Conservation (phyloP, 2,888 invertebrate genomes). For the Amphimallon solstitiale region DNA sequence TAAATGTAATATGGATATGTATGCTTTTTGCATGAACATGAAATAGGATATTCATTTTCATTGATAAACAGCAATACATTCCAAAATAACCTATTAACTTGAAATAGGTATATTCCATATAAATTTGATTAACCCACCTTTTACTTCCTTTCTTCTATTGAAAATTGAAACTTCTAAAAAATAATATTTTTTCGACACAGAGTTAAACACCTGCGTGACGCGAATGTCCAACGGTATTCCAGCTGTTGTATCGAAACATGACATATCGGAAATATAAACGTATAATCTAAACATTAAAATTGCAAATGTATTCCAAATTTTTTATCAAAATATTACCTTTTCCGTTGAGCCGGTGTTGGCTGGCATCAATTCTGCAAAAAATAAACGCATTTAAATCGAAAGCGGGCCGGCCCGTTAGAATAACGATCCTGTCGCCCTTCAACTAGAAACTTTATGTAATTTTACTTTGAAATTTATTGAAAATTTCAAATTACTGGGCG, state of each 20-base stretch:
- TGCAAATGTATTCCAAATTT: slow-evolving; percentile 3
- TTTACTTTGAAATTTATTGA: slow-evolving; percentile 10
- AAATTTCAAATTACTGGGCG: not conserved
- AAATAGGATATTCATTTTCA: too few relatives aligned
- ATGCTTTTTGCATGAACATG: too few relatives aligned
- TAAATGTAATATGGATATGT: too few relatives aligned
- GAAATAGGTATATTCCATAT: too few relatives aligned
- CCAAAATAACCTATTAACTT: too few relatives aligned
- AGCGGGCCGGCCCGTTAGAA: not conserved
- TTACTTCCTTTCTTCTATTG: too few relatives aligned
- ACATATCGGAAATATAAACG: not conserved
- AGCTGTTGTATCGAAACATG: not conserved
- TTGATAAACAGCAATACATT: too few relatives aligned
- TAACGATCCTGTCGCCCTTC: not conserved
- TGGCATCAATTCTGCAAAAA: not conserved
- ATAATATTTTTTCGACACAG: too few relatives aligned
- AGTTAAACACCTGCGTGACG: too few relatives aligned
- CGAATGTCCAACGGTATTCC: too few relatives aligned
- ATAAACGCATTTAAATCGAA: slow-evolving; percentile 9
- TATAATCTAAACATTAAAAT: not conserved
- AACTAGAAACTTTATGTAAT: not conserved
- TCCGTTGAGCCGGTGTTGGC: not conserved
- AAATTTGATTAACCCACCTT: too few relatives aligned
- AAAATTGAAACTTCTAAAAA: too few relatives aligned
- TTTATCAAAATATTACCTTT: slow-evolving; percentile 5